A percentile compares a stretch with the other conserved stretches of the same genome.
Evolutionary conservation across 2,888 invertebrate genomes (phyloP).

Genomic region (Prosapia bicincta): DNA sequence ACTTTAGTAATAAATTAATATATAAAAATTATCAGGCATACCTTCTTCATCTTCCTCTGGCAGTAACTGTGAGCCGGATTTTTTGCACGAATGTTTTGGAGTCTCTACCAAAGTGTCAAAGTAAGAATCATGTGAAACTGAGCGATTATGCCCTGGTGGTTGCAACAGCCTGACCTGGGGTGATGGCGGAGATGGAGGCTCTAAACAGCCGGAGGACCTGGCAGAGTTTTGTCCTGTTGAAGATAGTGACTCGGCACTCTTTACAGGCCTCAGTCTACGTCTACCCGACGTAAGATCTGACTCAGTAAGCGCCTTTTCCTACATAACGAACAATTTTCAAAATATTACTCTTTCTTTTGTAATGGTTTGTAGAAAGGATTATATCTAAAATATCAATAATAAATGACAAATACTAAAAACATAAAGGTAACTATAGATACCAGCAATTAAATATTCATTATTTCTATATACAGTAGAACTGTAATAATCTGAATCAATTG

Average conservation of each 20-base stretch:
- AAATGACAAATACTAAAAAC: too few species aligned
- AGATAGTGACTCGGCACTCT: constrained; percentile 65
- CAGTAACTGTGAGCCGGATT: background rate
- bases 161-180: constrained; percentile 39
- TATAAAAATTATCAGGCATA: too few species aligned
- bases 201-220: constrained; percentile 31
- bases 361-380: too few species aligned
- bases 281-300: constrained; percentile 47
- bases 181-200: constrained; percentile 33
- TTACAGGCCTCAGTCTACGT: constrained; percentile 59
- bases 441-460: too few species aligned
- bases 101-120: constrained; percentile 72
- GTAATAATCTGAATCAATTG: too few species aligned
- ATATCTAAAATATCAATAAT: too few species aligned
- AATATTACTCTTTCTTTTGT: too few species aligned
- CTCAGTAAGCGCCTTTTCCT: constrained; percentile 48
- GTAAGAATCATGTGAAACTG: constrained; percentile 91
- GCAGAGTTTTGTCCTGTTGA: constrained; percentile 44
- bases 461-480: too few species aligned
- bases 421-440: too few species aligned
- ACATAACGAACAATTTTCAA: too few species aligned
- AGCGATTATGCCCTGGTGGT: constrained; percentile 53
- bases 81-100: constrained; percentile 36
- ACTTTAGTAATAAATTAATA: too few species aligned
- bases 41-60: constrained; percentile 31